Evolutionary conservation across 2,113 vertebrate genomes (phyloP).

Genomic region (Xenopus borealis): DNA sequence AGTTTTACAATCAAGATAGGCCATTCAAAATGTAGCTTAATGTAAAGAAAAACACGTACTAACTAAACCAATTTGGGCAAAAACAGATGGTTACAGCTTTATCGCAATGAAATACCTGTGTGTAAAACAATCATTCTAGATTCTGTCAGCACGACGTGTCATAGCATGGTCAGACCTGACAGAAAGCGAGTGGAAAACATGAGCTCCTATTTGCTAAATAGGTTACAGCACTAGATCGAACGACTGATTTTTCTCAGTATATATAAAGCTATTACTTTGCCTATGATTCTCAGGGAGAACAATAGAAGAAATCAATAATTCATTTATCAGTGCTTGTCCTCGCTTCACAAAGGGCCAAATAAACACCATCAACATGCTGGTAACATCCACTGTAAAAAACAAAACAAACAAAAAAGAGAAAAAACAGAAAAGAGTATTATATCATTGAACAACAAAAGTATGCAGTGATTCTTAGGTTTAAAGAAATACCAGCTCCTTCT

Average conservation of each 20-base stretch:
- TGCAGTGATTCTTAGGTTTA: too few relatives aligned
- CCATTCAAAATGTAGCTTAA: too few relatives aligned
- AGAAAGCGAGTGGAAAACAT: conserved; percentile 6
- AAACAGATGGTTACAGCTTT: too few relatives aligned
- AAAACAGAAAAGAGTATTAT: neutral
- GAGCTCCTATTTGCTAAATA: conserved; percentile 40
- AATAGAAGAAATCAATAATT: conserved; percentile 42
- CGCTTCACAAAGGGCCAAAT: conserved; percentile 40
- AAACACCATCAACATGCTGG: conserved; percentile 37
- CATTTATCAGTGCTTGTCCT: conserved; percentile 45
- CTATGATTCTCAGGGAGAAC: conserved; percentile 41
- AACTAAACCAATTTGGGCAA: too few relatives aligned
- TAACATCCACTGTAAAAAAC: conserved; percentile 30
- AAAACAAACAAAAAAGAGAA: conserved; percentile 11
- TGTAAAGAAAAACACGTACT: too few relatives aligned
- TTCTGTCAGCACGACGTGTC: neutral
- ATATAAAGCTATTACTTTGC: conserved; percentile 46
- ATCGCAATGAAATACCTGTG: neutral
- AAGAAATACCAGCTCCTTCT: too few relatives aligned
- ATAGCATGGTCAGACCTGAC: conserved; percentile 14
- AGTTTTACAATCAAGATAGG: too few relatives aligned
- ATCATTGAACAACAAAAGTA: too few relatives aligned
- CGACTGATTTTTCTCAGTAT: conserved; percentile 42
- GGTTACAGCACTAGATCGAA: conserved; percentile 43
- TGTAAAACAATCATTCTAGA: conserved; percentile 7